Evolutionary conservation across 2,888 invertebrate species (phyloP).

Genomic region (Eremobia ochroleuca): DNA sequence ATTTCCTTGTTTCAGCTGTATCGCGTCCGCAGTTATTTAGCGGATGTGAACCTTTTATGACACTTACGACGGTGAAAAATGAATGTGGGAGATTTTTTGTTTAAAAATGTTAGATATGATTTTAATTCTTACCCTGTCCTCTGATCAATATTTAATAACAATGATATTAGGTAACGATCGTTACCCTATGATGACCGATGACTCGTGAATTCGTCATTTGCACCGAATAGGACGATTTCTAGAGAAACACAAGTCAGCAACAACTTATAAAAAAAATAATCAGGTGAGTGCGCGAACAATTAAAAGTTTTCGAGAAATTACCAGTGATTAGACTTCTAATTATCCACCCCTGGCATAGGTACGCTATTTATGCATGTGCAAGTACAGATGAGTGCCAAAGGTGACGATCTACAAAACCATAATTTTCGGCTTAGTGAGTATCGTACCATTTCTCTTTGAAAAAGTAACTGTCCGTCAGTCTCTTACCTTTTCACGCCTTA

Average conservation of each 20-base stretch:
- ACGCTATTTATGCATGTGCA: too few relatives aligned
- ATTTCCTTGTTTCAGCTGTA: slow-evolving; percentile 9
- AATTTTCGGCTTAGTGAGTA: not conserved
- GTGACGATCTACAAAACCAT: not conserved
- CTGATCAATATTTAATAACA: not conserved
- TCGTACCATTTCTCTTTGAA: not conserved
- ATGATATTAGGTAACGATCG: not conserved
- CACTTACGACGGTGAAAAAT: not conserved
- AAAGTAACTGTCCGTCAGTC: not conserved
- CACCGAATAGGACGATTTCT: not conserved
- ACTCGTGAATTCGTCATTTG: not conserved
- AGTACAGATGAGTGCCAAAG: not conserved
- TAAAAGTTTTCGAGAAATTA: not conserved
- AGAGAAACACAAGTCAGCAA: not conserved
- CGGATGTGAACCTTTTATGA: slow-evolving; percentile 14
- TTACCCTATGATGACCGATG: not conserved
- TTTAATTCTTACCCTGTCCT: not conserved
- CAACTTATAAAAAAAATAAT: not conserved
- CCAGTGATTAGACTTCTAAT: not conserved
- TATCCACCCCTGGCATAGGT: not conserved
- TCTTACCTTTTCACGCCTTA: too few relatives aligned
- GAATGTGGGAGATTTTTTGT: not conserved
- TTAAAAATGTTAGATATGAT: not conserved
- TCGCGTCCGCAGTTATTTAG: slow-evolving; percentile 10
- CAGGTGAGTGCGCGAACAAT: not conserved